These are phyloP conservation scores for Drosophila bocqueti DNA, from an alignment of 1,140 invertebrate genomes.

Conservation along the genomic window DNA sequence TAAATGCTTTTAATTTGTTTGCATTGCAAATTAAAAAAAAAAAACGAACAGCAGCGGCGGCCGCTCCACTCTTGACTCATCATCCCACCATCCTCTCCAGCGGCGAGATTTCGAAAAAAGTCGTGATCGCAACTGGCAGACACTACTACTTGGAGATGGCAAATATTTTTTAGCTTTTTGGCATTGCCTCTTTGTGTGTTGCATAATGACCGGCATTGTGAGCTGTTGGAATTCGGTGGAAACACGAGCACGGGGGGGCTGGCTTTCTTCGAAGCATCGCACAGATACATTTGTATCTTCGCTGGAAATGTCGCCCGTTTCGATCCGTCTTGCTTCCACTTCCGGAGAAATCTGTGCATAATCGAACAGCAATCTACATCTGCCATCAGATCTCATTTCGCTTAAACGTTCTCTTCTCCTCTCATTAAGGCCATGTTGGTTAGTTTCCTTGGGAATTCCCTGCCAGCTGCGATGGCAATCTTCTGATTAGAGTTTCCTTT, in stretches of 20 bases:
- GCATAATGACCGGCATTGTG: constrained; percentile 43
- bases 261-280: background rate
- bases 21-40: constrained; percentile 66
- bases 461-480: constrained; percentile 2
- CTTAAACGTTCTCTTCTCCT: constrained; percentile 11
- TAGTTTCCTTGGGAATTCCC: constrained; percentile 19
- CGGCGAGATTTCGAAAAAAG: constrained; percentile 29
- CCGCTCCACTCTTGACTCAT: constrained; percentile 37
- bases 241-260: background rate
- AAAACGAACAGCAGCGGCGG: background rate
- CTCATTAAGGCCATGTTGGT: constrained; percentile 18
- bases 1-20: constrained; percentile 77
- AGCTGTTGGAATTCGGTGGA: constrained; percentile 9
- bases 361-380: constrained; percentile 19
- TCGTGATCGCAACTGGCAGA: constrained; percentile 14
- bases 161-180: constrained; percentile 28
- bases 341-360: constrained; percentile 39
- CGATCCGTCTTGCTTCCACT: constrained; percentile 11
- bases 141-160: background rate
- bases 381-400: constrained; percentile 1
- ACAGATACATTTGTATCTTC: constrained; percentile 2
- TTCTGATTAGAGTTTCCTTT: constrained; percentile 31
- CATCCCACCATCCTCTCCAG: background rate
- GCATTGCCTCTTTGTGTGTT: constrained; percentile 21
- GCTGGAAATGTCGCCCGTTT: constrained; percentile 3